Evolutionary conservation across 2,888 invertebrate genomes (phyloP).

Genomic region (Pogonocherus hispidulus): DNA sequence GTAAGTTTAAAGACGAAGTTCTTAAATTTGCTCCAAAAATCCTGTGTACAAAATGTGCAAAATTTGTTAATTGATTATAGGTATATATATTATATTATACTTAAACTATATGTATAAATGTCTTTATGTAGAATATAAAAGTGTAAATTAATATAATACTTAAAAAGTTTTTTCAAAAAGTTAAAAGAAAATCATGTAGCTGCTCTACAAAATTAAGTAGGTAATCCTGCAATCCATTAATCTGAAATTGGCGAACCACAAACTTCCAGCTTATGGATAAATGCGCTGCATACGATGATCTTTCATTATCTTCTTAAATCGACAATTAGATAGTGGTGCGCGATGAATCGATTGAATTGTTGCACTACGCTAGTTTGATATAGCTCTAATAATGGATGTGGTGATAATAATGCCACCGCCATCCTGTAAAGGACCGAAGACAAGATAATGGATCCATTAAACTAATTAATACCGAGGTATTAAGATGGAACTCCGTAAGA

Average conservation of each 20-base stretch:
- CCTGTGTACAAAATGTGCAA: too few relatives aligned
- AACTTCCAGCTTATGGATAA: neutral
- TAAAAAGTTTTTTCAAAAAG: too few relatives aligned
- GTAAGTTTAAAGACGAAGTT: too few relatives aligned
- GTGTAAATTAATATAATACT: too few relatives aligned
- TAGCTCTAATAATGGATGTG: conserved; percentile 28
- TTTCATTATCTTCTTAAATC: neutral
- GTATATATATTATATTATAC: too few relatives aligned
- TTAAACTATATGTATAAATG: too few relatives aligned
- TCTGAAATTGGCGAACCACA: neutral
- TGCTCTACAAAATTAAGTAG: too few relatives aligned
- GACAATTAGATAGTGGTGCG: neutral
- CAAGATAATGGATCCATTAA: conserved; percentile 29
- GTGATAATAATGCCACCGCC: conserved; percentile 32
- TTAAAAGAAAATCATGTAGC: too few relatives aligned
- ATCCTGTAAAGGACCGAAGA: conserved; percentile 5
- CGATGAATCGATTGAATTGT: conserved; percentile 4
- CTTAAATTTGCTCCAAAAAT: too few relatives aligned
- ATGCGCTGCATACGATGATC: neutral
- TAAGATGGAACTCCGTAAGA: conserved; percentile 2
- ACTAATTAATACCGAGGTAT: conserved; percentile 18
- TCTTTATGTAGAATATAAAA: too few relatives aligned
- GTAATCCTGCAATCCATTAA: too few relatives aligned
- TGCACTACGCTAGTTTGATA: conserved; percentile 30
- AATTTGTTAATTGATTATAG: too few relatives aligned